Percentiles rank a stretch among this genome's conserved stretches.
These are phyloP conservation scores for Allophyes oxyacanthae DNA, from an alignment of 2,888 invertebrate species.

Conservation along the genomic window DNA sequence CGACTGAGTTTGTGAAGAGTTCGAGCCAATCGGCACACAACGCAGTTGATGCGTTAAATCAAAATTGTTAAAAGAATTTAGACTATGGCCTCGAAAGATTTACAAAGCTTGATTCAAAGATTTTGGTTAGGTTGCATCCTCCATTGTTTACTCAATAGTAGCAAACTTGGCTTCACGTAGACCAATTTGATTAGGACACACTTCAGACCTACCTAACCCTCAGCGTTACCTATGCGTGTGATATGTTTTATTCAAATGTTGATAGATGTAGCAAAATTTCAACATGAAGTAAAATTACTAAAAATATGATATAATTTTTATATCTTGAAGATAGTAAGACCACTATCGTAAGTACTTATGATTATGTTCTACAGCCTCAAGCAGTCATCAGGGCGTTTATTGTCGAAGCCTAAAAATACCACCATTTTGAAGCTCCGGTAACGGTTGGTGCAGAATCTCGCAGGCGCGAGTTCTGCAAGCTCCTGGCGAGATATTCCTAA, in stretches of 20 bases:
- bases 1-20: no score
- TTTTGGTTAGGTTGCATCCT: not conserved
- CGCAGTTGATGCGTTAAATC: no score
- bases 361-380: constrained; percentile 54
- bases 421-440: constrained; percentile 55
- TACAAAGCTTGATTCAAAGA: not conserved
- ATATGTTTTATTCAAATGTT: no score
- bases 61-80: no score
- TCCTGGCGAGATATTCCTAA: constrained; percentile 70
- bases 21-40: no score
- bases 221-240: no score
- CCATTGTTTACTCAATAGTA: no score
- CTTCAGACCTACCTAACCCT: no score
- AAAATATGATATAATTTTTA: not conserved
- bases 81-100: no score
- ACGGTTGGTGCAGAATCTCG: constrained; percentile 67
- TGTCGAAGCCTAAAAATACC: constrained; percentile 63
- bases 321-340: constrained; percentile 22
- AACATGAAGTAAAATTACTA: not conserved
- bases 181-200: constrained; percentile 17
- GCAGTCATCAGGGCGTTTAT: constrained; percentile 74
- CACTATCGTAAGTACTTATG: constrained; percentile 20
- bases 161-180: no score
- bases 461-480: constrained; percentile 70
- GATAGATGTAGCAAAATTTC: no score